Evolutionary conservation across 2,113 vertebrate species (phyloP).

Genomic region (Gambusia holbrooki): DNA sequence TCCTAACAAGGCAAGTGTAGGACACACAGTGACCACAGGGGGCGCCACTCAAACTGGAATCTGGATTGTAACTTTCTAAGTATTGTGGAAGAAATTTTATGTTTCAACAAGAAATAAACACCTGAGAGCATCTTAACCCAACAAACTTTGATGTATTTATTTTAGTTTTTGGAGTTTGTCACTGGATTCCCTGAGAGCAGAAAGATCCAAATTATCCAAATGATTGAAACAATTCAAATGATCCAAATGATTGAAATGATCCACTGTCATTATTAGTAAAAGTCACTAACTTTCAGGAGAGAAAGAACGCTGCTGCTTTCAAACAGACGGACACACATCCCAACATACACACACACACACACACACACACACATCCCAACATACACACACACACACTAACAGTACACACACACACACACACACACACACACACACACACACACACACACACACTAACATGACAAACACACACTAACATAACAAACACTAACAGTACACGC

Average conservation of each 20-base stretch:
- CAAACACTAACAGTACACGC: not conserved
- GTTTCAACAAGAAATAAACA: not conserved
- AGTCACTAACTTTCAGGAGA: not conserved
- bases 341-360: too few species aligned
- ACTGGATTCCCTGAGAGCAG: too few species aligned
- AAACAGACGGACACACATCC: slow-evolving; percentile 57
- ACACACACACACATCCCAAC: too few species aligned
- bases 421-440: not conserved
- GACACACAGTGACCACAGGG: not conserved
- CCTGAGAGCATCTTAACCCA: not conserved
- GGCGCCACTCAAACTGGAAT: not conserved
- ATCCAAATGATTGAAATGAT: too few species aligned
- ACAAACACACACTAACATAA: too few species aligned
- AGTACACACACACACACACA: not conserved
- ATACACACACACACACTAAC: slow-evolving; percentile 10
- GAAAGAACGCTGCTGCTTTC: slow-evolving; percentile 26
- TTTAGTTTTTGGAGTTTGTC: not conserved
- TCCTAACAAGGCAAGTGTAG: not conserved
- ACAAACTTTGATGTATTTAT: not conserved
- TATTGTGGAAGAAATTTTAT: not conserved
- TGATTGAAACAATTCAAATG: too few species aligned
- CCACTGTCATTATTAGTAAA: not conserved
- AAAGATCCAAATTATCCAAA: too few species aligned
- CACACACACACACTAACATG: not conserved
- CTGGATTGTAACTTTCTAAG: not conserved